Evolutionary conservation across 2,888 invertebrate species (phyloP), one percentile per base, ranked within the genome.

Genomic region (Thera britannica): DNA sequence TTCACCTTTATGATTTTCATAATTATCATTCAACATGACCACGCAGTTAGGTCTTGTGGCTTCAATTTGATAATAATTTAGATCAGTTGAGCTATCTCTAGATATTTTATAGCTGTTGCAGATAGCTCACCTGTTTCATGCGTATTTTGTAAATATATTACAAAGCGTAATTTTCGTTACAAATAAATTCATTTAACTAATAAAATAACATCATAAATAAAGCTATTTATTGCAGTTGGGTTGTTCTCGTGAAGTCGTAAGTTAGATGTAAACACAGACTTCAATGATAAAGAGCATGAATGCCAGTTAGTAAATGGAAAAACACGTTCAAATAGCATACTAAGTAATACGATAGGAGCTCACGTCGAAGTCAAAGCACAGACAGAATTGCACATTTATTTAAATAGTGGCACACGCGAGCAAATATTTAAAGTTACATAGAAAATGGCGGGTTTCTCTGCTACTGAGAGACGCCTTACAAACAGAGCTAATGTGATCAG

Each of bases 341-440:
- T 80, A 73, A 81, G 76, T 79, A 81, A 80, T 77, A 72, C 73
- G 73, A 79, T 70, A 77, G 71, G 60, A 73, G 75, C 71, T 68
- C 72, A 68, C 72, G 71, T 60, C 74, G 68, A 72, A 81, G 78
- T 86, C 85, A 86, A 84, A 87, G 86, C 77, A 74, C 76, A 83
- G 79, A 74, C 71, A 79, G 75, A 77, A 78, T 79, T 80, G 83
- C 83, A 78, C 85, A 85, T 88, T 86, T 89, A 85, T 89, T 86
- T 85, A 83, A 77, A 81, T 82, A 89, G 88, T 80, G 84, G 86
- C 79, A 85, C 80, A 77, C 82, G 80, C 74, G 78, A 71, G 85
- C 81, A 89, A 89, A 90, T 89, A 88, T 90, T 91, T 90, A 84
- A 85, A 82, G 78, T 81, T 77, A 82, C 84, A 84, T 83, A 84